Evolutionary conservation across 2,113 vertebrate genomes (phyloP).

Genomic region (Gallinago undulata): DNA sequence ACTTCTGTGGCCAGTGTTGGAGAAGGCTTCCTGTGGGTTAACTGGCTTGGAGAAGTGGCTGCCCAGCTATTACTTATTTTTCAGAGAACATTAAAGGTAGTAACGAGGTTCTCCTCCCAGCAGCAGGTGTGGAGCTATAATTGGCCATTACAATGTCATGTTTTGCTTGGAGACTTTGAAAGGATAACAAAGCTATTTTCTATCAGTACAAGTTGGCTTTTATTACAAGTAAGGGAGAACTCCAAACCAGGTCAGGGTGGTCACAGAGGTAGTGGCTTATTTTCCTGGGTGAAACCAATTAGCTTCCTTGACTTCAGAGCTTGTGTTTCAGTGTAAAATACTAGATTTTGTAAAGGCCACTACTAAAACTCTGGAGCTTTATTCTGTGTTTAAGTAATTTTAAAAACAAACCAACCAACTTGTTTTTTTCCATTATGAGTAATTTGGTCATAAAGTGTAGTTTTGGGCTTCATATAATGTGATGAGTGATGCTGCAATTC

Average conservation of each 20-base stretch:
- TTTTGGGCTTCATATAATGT: neutral
- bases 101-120: conserved; percentile 18
- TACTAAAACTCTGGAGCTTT: neutral
- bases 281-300: conserved; percentile 19
- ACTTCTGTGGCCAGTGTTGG: neutral
- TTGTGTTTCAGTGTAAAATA: neutral
- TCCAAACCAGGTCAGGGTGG: neutral
- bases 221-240: conserved; percentile 7
- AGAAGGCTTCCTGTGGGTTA: neutral
- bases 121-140: conserved; percentile 64
- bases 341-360: neutral
- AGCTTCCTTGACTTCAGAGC: neutral
- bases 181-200: conserved; percentile 20
- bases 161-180: conserved; percentile 50
- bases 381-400: neutral
- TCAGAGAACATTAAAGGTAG: neutral
- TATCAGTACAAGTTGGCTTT: neutral
- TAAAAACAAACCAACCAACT: neutral
- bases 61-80: conserved; percentile 26
- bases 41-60: neutral
- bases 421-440: neutral
- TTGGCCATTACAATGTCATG: conserved; percentile 59
- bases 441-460: neutral
- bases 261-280: conserved; percentile 7
- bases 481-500: neutral